Evolutionary conservation across 2,888 invertebrate genomes (phyloP).

Genomic region (Pyralis farinalis): DNA sequence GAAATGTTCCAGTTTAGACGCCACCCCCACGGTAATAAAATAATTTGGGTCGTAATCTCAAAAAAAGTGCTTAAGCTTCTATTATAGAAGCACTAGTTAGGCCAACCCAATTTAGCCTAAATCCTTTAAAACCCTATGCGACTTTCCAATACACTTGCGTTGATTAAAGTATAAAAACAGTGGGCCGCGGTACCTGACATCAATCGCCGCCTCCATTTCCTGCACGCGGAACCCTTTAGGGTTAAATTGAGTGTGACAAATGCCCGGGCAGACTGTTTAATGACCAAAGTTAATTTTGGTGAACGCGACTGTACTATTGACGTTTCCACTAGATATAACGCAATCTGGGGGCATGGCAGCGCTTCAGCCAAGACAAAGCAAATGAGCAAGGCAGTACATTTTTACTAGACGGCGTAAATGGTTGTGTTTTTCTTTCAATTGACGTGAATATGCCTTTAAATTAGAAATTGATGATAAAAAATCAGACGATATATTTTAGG

Average conservation of each 20-base stretch:
- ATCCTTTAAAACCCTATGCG: conserved; percentile 10
- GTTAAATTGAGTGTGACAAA: conserved; percentile 52
- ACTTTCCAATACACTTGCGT: conserved; percentile 20
- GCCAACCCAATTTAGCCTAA: conserved; percentile 4
- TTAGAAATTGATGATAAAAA: too few species aligned
- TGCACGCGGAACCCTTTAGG: conserved; percentile 30
- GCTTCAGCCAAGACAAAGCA: too few species aligned
- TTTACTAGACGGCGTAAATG: too few species aligned
- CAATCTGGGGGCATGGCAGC: background rate
- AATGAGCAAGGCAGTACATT: too few species aligned
- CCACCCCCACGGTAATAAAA: too few species aligned
- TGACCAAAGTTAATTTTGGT: conserved; percentile 44
- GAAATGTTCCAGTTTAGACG: too few species aligned
- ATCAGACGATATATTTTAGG: too few species aligned
- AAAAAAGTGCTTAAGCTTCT: too few species aligned
- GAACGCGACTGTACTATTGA: conserved; percentile 25
- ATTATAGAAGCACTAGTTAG: background rate
- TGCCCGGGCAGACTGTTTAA: conserved; percentile 37
- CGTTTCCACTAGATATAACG: conserved; percentile 18
- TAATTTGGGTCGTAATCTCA: too few species aligned
- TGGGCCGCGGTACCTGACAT: conserved; percentile 24
- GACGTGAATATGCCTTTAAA: too few species aligned
- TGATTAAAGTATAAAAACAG: conserved; percentile 30
- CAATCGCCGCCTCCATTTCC: conserved; percentile 32
- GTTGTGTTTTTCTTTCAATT: too few species aligned